Evolutionary conservation across 30 jellyfish, hydroid and myxozoan genomes (phyloP), one percentile per base, ranked within the genome.

Genomic region (Aurelia sp.): DNA sequence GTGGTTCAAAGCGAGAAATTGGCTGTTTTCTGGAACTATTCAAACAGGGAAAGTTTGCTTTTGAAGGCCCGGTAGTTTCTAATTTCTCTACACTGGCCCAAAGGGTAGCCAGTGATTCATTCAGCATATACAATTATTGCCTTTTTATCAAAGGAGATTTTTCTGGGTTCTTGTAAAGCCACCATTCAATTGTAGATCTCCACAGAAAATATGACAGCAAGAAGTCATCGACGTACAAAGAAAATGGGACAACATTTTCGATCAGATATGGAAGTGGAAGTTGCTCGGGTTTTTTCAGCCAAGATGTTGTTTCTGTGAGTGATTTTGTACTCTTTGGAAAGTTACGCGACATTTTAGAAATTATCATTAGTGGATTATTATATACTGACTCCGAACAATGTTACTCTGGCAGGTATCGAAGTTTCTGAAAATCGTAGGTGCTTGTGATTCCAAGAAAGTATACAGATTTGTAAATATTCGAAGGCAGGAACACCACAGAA

Each of bases 231-330:
- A 68, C 97, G 3, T 96, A 96, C 92, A 90, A 71, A 58, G 81
- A 84, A 57, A 96, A 90, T 74, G 98, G 96, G 11, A 96, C 98
- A 27, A 52, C 51, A 31, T 96, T 96, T 88, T 82, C 98, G 64
- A 90, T 96, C 33, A 85, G 92, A 53, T 96, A 96, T 67, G 99
- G 98, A 59, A 90, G 98, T 84, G 99, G 99, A 21, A 83, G 95
- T 53, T 91, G 98, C 69, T 73, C 97, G 33, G 99, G 99, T 4
- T 82, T 66, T 66, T 87, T 90, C 21, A 90, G 98, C 48, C 78
- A 57, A 16, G 99, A 96, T 62, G 73, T 91, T 27, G 91, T 95
- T 27, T 57, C 96, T 16, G 97, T 93, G 68, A 86, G 96, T 70
- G 4, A 21, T 41, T 35, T 50, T 35, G 17, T n/a, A 19, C 59